Conservation (phyloP, 92 coral and sea anemone species). For the Metridium senile region DNA sequence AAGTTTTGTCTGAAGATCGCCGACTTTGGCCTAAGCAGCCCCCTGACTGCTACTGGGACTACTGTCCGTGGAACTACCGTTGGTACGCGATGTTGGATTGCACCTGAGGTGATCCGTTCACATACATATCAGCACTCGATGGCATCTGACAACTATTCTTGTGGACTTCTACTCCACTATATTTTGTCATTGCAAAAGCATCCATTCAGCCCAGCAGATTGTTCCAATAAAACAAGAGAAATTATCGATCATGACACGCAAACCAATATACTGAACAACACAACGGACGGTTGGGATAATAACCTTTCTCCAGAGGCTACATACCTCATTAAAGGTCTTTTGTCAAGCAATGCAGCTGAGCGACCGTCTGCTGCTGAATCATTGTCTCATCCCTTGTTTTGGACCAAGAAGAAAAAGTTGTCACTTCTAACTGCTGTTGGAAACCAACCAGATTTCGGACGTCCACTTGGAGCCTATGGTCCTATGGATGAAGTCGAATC, state of each 20-base stretch:
- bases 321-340: slow-evolving; percentile 32
- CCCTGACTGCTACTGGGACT: background rate
- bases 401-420: slow-evolving; percentile 54
- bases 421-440: slow-evolving; percentile 54
- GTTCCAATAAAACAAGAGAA: background rate
- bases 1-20: slow-evolving; percentile 39
- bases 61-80: slow-evolving; percentile 22
- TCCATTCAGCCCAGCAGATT: slow-evolving; percentile 21
- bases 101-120: slow-evolving; percentile 21
- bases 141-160: slow-evolving; percentile 36
- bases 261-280: slow-evolving; percentile 17
- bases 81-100: slow-evolving; percentile 48
- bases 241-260: slow-evolving; percentile 22
- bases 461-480: background rate
- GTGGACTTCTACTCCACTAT: slow-evolving; percentile 39
- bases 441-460: slow-evolving; percentile 59
- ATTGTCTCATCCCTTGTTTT: slow-evolving; percentile 52
- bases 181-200: slow-evolving; percentile 31
- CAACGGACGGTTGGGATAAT: slow-evolving; percentile 1
- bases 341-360: background rate
- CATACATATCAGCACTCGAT: background rate
- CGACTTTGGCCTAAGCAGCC: slow-evolving; percentile 40
- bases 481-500: slow-evolving; percentile 9
- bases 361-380: slow-evolving; percentile 47
- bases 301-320: slow-evolving; percentile 27